Conservation (phyloP, 2,797 vertebrate species). For the Coendou prehensilis region DNA sequence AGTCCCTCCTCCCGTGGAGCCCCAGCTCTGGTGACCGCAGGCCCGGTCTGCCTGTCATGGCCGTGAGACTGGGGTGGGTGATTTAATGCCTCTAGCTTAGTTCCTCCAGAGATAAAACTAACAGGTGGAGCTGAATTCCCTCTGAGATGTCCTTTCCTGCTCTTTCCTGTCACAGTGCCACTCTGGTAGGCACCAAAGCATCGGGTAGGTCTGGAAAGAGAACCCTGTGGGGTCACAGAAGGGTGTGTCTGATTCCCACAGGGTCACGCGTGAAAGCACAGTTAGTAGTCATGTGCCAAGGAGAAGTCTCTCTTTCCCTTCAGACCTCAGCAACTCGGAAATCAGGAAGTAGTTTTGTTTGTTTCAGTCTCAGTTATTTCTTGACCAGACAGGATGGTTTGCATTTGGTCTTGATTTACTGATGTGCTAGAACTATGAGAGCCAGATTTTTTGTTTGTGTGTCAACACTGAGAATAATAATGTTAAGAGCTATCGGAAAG, state of each 20-base stretch:
- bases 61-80: not conserved
- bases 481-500: not conserved
- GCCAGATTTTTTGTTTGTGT: not conserved
- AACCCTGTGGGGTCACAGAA: not conserved
- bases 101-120: not conserved
- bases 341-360: not conserved
- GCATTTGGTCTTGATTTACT: constrained; percentile 12
- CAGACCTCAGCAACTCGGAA: constrained; percentile 23
- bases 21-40: accelerated
- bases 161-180: not conserved
- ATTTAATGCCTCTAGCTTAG: not conserved
- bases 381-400: constrained; percentile 3
- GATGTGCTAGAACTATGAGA: not conserved
- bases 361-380: constrained; percentile 3
- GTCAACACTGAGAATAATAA: not conserved
- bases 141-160: not conserved
- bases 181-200: not conserved
- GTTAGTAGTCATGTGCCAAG: not conserved
- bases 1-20: not conserved
- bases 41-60: not conserved
- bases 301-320: not conserved
- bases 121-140: not conserved
- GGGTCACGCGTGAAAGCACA: not conserved
- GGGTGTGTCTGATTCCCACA: not conserved
- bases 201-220: not conserved